Base-by-base conservation (phyloP, 2,888 invertebrate species). In the Apodemia hepburni region DNA sequence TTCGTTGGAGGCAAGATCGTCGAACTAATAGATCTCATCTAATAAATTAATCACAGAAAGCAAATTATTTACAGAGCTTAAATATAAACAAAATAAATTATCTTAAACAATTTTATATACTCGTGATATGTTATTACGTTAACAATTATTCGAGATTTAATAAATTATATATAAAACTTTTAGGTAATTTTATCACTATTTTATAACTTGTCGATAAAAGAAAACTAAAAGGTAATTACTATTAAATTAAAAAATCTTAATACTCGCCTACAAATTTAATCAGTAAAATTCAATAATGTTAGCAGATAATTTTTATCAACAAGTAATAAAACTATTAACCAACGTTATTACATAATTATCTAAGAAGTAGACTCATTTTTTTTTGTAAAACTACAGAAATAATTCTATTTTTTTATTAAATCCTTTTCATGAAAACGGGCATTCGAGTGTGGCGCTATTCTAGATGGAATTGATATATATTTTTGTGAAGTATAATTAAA, bases 1-100 rank as follows among this genome's bases (percentile, higher is more conserved):
- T 87, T 87, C 87, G 87, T 86, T 79, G 76, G 68, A 83, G 87
- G 87, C 87, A 87, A 87, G 85, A 81, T 75, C 38, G 38, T 38
- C 38, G 38, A 71, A 62, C 69, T 67, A 68, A 68, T 72, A 74
- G 67, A 70, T 72, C 69, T 71, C 65, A 70, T 73, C 71, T 71
- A 71, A 71, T 73, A 71, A 75, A 75, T 73, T 69, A 77, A 82
- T 80, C 81, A 84, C 80, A 80, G 79, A 74, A 69, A 65, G 68
- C 69, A 72, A 69, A 72, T 71, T 70, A 75, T 71, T 72, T 68
- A 71, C 73, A 80, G 77, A 77, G 78, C 83, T 79, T 80, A 79
- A 76, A 75, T 72, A 72, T 66, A 71, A 74, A 77, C 17, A 17
- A 18, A 77, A 75, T 72, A 76, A 78, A 72, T 70, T 67, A 64